These are phyloP conservation scores for Sula dactylatra DNA, from an alignment of 2,113 vertebrate species.

Conservation along the genomic window DNA sequence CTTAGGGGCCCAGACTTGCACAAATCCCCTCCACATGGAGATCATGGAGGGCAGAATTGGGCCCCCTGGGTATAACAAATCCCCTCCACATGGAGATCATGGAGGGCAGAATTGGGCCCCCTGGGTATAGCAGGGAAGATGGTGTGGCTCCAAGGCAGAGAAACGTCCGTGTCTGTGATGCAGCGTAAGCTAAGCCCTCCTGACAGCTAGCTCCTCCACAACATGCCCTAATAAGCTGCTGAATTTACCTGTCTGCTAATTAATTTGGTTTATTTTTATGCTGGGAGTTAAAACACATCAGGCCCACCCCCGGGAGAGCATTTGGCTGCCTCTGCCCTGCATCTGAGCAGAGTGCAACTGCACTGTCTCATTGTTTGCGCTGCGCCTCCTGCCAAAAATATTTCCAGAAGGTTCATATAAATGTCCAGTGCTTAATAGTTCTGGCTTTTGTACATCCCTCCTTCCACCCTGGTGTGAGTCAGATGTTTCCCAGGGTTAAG, in stretches of 20 bases:
- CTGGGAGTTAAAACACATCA: conserved; percentile 34
- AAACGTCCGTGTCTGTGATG: not conserved
- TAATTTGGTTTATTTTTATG: conserved; percentile 47
- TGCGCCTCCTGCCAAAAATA: conserved; percentile 30
- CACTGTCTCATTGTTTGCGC: conserved; percentile 13
- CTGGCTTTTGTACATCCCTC: not conserved
- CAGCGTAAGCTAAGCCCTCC: not conserved
- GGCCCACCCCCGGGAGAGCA: not conserved
- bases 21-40: not conserved
- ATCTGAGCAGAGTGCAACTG: not conserved
- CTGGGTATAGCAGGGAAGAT: not conserved
- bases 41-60: too few relatives aligned
- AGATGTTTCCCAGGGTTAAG: not conserved
- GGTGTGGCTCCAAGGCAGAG: not conserved
- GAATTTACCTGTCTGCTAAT: conserved; percentile 57
- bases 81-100: not conserved
- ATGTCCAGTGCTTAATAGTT: not conserved
- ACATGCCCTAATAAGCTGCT: not conserved
- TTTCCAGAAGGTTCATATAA: conserved; percentile 53
- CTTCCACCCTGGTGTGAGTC: not conserved
- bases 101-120: not conserved
- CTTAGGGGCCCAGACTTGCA: not conserved
- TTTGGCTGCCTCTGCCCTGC: conserved; percentile 22
- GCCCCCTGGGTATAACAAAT: too few relatives aligned
- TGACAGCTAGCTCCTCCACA: not conserved